These are phyloP conservation scores for Epinephelus malabaricus DNA, from an alignment of 2,797 vertebrate species.

Conservation along the genomic window DNA sequence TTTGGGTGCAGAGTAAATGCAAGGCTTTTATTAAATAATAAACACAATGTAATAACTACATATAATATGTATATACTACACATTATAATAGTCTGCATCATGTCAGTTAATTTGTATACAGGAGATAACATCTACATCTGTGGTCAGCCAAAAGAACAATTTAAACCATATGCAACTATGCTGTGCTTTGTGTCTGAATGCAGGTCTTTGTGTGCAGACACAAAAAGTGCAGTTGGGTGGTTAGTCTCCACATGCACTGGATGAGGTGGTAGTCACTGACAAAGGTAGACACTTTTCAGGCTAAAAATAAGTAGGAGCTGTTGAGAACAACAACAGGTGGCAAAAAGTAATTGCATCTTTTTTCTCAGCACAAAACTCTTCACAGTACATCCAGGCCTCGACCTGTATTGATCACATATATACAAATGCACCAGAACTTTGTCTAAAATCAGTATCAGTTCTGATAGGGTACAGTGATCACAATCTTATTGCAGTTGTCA, in stretches of 20 bases:
- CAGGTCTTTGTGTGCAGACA: not conserved
- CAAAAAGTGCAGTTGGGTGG: not conserved
- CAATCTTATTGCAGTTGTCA: too few species aligned
- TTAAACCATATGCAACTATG: not conserved
- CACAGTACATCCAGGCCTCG: too few species aligned
- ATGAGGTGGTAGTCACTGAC: not conserved
- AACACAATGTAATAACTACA: not conserved
- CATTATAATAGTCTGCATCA: not conserved
- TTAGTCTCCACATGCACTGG: not conserved
- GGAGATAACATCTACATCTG: not conserved
- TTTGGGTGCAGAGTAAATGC: not conserved
- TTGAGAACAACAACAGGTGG: not conserved
- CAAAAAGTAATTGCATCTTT: not conserved
- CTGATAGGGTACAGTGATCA: too few species aligned
- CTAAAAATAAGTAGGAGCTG: not conserved
- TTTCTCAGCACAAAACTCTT: not conserved
- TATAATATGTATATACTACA: not conserved
- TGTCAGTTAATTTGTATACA: not conserved
- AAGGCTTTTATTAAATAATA: not conserved
- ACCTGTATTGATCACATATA: too few species aligned
- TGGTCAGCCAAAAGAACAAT: not conserved
- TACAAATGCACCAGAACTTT: too few species aligned
- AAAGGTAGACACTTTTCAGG: not conserved
- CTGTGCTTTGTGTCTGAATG: not conserved
- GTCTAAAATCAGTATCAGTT: too few species aligned